Base-by-base conservation (phyloP, 2,797 vertebrate species). In the Orestias chungarensis region DNA sequence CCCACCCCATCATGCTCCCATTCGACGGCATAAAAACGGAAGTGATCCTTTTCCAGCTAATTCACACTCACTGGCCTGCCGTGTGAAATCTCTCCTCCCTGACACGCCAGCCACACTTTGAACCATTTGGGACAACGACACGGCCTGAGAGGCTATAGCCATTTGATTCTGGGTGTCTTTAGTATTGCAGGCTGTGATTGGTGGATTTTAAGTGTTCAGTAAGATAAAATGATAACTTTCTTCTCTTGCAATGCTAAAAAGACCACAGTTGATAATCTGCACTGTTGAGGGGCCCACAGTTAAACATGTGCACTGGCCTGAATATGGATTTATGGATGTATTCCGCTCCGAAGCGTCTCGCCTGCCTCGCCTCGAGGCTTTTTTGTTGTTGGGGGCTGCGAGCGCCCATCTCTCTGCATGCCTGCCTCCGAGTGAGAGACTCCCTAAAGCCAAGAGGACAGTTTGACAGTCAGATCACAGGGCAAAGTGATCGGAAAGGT, bases 81-180 rank as follows among this genome's bases (percentile, higher is more conserved):
- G 74, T 81, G 86, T 80, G 87, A 87, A 80, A 85, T n/a, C n/a
- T n/a, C 87, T 61, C 81, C 79, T 88, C 78, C 71, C 43, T 79
- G 86, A 87, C 80, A 81, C 52, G 57, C 52, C 81, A 70, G 73
- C 73, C 40, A 25, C 85, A 76, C 64, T 25, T 77, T 75, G 71
- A 88, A 85, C 69, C 72, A 77, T 86, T 84, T 86, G 70, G 81
- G 73, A 74, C 77, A 78, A 89, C 68, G 59, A 77, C 81, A 61
- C 79, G 78, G 71, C 70, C 73, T 72, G 82, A 82, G 82, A 80
- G 62, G 54, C 73, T 46, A 65, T 3, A 76, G 74, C 70, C 71
- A 82, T 85, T 84, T 71, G 85, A 84, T 84, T 79, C 73, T 83
- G 74, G 35, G 38, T 42, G 15, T 40, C 15, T 40, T n/a, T 62